A percentile compares a stretch with the other conserved stretches of the same genome.
Evolutionary conservation across 2,113 vertebrate species (phyloP).

Genomic region (Edolisoma coerulescens): DNA sequence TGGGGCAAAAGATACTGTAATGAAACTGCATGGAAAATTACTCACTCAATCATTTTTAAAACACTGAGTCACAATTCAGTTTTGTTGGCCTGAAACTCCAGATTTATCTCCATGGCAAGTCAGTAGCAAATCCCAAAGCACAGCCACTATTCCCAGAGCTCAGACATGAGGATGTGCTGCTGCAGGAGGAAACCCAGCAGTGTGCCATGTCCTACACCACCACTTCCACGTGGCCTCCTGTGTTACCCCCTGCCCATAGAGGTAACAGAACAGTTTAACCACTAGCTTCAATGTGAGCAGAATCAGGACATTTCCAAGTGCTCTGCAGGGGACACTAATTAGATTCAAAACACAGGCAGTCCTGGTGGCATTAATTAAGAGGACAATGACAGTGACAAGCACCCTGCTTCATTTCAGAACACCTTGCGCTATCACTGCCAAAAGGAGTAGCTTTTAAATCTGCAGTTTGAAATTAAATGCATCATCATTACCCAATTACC

Average conservation of each 20-base stretch:
- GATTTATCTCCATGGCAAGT: slow-evolving; percentile 33
- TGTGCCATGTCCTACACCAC: neutral
- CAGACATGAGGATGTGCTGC: accelerated
- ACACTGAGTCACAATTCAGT: slow-evolving; percentile 32
- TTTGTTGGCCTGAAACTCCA: slow-evolving; percentile 40
- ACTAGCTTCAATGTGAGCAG: neutral
- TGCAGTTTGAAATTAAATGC: slow-evolving; percentile 23
- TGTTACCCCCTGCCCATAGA: neutral
- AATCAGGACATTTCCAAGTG: neutral
- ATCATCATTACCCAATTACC: slow-evolving; percentile 36
- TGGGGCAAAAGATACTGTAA: neutral
- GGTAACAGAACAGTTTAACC: neutral
- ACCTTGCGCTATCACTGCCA: slow-evolving; percentile 8
- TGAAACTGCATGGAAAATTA: slow-evolving; percentile 28
- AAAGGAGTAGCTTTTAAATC: slow-evolving; percentile 17
- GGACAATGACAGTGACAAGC: neutral
- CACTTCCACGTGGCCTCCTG: neutral
- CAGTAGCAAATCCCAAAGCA: neutral
- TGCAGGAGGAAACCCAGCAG: neutral
- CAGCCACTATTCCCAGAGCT: neutral
- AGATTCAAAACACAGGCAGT: neutral
- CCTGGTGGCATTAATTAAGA: neutral
- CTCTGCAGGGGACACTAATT: neutral
- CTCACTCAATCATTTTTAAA: slow-evolving; percentile 45
- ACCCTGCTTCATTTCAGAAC: neutral